A percentile compares a stretch with the other conserved stretches of the same genome.
Conservation (phyloP, 2,113 vertebrate genomes). For the Chionodraco myersi region DNA sequence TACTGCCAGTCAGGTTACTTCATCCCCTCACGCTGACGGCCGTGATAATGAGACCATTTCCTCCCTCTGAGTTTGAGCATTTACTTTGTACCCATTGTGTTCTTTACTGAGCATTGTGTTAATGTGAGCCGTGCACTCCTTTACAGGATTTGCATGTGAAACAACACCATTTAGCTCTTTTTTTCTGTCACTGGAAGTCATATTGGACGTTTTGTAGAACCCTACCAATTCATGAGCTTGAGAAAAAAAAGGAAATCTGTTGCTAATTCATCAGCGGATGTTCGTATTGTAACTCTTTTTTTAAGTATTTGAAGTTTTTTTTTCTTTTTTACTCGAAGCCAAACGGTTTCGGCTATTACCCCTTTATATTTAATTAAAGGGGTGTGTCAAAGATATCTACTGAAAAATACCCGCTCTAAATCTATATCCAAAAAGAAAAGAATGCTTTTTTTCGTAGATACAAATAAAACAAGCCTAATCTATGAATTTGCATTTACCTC, state of each 20-base stretch:
- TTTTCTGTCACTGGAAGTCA: neutral
- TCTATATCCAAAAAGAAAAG: neutral
- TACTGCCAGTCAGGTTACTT: slow-evolving; percentile 39
- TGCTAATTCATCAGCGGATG: neutral
- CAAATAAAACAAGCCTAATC: neutral
- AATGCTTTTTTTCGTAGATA: neutral
- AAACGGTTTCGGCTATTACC: neutral
- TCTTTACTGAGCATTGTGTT: neutral
- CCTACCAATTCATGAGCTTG: too few relatives aligned
- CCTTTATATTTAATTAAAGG: too few relatives aligned
- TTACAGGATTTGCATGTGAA: neutral
- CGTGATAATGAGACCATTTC: slow-evolving; percentile 55
- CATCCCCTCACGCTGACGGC: slow-evolving; percentile 3
- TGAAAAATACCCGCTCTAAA: neutral
- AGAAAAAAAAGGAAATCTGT: neutral
- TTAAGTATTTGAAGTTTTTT: neutral
- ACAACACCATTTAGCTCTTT: neutral
- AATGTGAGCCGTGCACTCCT: neutral
- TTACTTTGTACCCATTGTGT: slow-evolving; percentile 29
- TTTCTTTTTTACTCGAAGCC: neutral
- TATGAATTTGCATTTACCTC: neutral
- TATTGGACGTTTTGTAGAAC: neutral
- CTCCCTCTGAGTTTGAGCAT: slow-evolving; percentile 11
- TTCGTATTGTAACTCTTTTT: neutral
- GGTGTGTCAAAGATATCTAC: neutral